These are phyloP conservation scores for Nothoprocta perdicaria DNA, from an alignment of 2,113 vertebrate species.

Conservation along the genomic window DNA sequence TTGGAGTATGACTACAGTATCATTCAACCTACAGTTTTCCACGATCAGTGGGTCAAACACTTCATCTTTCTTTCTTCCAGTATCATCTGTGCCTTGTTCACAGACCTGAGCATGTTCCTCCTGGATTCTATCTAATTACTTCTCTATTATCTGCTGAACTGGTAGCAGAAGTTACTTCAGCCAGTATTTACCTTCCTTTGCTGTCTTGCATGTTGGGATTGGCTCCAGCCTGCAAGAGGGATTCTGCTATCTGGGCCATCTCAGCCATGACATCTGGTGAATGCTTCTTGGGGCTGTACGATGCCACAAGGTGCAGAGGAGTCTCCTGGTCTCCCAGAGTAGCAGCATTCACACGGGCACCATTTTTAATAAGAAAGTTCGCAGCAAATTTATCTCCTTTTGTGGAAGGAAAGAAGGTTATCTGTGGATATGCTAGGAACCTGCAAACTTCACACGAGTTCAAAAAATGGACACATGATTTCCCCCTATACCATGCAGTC, in stretches of 20 bases:
- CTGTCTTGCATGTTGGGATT: conserved; percentile 97
- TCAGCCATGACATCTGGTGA: conserved; percentile 86
- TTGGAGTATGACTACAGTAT: not conserved
- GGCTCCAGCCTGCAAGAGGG: conserved; percentile 91
- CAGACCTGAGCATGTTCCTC: not conserved
- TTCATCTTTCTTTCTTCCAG: not conserved
- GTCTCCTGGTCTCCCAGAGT: conserved; percentile 93
- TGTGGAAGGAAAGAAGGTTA: not conserved
- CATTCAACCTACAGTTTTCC: not conserved
- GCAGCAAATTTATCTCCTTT: conserved; percentile 95
- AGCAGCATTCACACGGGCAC: conserved; percentile 92
- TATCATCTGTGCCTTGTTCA: not conserved
- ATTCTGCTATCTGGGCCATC: conserved; percentile 91
- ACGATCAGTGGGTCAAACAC: not conserved
- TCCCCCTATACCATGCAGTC: not conserved
- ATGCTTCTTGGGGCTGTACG: conserved; percentile 91
- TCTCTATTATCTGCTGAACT: not conserved
- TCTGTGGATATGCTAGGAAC: not conserved
- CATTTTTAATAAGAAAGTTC: conserved; percentile 93
- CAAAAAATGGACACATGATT: not conserved
- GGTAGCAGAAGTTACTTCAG: not conserved
- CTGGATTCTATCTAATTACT: not conserved
- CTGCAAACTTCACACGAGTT: not conserved
- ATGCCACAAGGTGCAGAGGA: conserved; percentile 93
- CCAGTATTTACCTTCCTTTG: conserved; percentile 85